Conservation (phyloP, 2,797 vertebrate species). For the Melopsittacus undulatus region DNA sequence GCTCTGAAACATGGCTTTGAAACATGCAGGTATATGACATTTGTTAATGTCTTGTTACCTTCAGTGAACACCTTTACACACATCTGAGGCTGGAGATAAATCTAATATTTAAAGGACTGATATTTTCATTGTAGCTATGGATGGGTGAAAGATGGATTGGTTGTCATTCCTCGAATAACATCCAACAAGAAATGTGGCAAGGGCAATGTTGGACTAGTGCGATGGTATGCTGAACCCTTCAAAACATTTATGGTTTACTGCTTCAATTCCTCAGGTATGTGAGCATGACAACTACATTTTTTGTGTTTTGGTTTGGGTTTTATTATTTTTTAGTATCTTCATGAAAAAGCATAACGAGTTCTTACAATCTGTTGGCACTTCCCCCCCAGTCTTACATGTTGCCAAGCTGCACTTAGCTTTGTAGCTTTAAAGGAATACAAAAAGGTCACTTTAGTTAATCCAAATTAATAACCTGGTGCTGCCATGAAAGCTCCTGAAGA, state of each 20-base stretch:
- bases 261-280: constrained; percentile 79
- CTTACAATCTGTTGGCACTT: not conserved
- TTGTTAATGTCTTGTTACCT: not conserved
- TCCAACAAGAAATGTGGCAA: constrained; percentile 75
- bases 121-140: constrained; percentile 75
- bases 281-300: not conserved
- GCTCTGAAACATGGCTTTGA: constrained; percentile 73
- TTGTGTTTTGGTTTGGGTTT: not conserved
- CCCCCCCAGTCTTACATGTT: not conserved
- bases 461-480: not conserved
- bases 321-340: not conserved
- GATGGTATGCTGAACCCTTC: constrained; percentile 4
- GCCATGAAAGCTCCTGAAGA: not conserved
- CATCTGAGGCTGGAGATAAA: not conserved
- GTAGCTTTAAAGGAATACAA: not conserved
- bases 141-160: constrained; percentile 73
- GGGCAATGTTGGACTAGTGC: constrained; percentile 67
- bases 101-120: not conserved
- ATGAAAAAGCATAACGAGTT: not conserved
- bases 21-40: constrained; percentile 76
- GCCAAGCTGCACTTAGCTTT: not conserved
- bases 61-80: not conserved
- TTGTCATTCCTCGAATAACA: constrained; percentile 76
- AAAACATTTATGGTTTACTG: constrained; percentile 64
- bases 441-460: not conserved